Percentiles rank a stretch among this genome's conserved stretches.
These are phyloP conservation scores for Linnaemya tessellans DNA, from an alignment of 2,888 invertebrate species.

Conservation along the genomic window DNA sequence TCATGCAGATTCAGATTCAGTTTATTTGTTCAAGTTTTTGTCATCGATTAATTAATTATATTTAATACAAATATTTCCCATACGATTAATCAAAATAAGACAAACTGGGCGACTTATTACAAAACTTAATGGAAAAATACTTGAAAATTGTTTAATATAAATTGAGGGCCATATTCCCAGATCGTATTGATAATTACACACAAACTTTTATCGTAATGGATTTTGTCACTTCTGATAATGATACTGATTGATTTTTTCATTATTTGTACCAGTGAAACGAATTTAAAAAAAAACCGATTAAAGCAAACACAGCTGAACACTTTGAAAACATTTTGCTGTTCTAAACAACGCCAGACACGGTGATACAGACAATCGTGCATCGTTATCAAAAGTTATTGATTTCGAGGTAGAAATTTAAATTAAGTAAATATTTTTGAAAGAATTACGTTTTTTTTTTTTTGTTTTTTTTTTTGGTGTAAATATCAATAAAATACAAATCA, in stretches of 20 bases:
- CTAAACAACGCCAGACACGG: not conserved
- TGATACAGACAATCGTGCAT: not conserved
- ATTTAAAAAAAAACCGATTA: not conserved
- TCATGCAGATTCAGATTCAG: not conserved
- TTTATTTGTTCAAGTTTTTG: not conserved
- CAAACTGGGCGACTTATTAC: not conserved
- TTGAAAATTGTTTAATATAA: not conserved
- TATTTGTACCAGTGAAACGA: not conserved
- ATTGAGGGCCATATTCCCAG: not conserved
- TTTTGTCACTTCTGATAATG: no score
- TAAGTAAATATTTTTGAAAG: not conserved
- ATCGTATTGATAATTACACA: not conserved
- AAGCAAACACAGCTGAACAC: not conserved
- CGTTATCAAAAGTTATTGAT: not conserved
- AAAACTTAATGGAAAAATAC: not conserved
- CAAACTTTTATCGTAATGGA: not conserved
- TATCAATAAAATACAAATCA: not conserved
- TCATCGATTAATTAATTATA: not conserved
- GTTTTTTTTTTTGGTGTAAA: not conserved
- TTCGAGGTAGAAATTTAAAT: not conserved
- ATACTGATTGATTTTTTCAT: not conserved
- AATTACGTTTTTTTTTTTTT: not conserved
- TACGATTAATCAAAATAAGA: not conserved
- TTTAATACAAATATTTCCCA: not conserved
- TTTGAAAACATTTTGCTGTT: not conserved